A percentile compares a stretch with the other conserved stretches of the same genome.
These are phyloP conservation scores for Xanthorhoe designata DNA, from an alignment of 2,888 invertebrate genomes.

Conservation along the genomic window DNA sequence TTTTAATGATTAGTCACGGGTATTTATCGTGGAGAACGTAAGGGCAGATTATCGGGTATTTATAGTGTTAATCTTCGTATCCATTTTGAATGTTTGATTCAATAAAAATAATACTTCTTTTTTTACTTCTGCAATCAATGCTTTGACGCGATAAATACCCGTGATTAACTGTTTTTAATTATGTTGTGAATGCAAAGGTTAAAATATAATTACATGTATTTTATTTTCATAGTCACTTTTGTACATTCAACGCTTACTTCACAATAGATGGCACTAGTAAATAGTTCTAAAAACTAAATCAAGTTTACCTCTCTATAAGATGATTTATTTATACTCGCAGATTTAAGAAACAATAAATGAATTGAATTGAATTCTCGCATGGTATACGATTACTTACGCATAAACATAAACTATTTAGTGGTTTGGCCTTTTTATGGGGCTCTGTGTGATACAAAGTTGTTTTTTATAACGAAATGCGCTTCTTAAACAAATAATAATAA, in stretches of 20 bases:
- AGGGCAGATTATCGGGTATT: background rate
- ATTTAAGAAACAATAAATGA: background rate
- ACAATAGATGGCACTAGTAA: constrained; percentile 33
- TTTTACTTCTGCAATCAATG: background rate
- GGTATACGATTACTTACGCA: background rate
- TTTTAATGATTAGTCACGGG: background rate
- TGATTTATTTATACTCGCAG: background rate
- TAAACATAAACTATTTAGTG: background rate
- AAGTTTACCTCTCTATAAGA: background rate
- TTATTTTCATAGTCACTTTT: constrained; percentile 4
- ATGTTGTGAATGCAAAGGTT: background rate
- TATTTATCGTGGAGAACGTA: background rate
- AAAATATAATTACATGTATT: background rate
- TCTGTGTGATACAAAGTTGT: background rate
- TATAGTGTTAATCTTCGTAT: background rate
- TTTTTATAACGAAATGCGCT: background rate
- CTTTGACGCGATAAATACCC: background rate
- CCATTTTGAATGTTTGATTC: background rate
- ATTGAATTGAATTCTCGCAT: too few species aligned
- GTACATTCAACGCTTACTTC: constrained; percentile 17
- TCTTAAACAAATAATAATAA: background rate
- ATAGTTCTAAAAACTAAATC: constrained; percentile 9
- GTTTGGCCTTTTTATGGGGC: too few species aligned
- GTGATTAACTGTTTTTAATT: background rate
- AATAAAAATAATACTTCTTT: background rate